phyloP scores from a whole-genome alignment of 2,797 vertebrate species.

The Coregonus ussuriensis region DNA sequence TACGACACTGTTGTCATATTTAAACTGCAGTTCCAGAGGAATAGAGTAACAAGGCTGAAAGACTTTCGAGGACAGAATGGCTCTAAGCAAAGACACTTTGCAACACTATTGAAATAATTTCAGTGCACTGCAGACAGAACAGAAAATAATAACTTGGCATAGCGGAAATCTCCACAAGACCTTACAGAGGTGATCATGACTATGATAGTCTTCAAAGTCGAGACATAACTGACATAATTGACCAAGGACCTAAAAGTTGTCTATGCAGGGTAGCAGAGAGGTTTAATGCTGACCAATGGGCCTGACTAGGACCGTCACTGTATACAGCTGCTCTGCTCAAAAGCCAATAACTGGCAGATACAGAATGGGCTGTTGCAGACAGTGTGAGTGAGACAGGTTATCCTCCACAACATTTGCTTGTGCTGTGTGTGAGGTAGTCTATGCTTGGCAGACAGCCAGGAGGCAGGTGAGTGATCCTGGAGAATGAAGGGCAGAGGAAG shows the following conservation, averaged over 20 bases:
- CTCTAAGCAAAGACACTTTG: slow-evolving; percentile 21
- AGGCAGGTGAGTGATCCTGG: slow-evolving; percentile 66
- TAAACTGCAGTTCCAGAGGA: background rate
- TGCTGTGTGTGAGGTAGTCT: slow-evolving; percentile 24
- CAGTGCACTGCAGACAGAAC: slow-evolving; percentile 42
- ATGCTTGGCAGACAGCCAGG: slow-evolving; percentile 61
- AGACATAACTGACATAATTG: slow-evolving; percentile 42
- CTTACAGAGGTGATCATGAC: slow-evolving; percentile 25
- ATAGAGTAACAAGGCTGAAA: slow-evolving; percentile 22
- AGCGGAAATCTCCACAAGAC: slow-evolving; percentile 25
- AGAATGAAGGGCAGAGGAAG: slow-evolving; percentile 65
- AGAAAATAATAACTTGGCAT: slow-evolving; percentile 53
- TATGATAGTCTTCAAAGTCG: slow-evolving; percentile 27
- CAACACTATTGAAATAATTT: slow-evolving; percentile 32
- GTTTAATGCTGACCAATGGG: slow-evolving; percentile 60
- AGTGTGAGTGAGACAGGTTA: background rate
- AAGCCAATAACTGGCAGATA: slow-evolving; percentile 54
- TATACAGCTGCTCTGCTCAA: slow-evolving; percentile 42
- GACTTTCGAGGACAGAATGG: background rate
- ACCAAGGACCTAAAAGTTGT: slow-evolving; percentile 16
- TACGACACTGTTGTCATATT: no score
- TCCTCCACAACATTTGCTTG: slow-evolving; percentile 48
- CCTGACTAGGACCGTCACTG: slow-evolving; percentile 38
- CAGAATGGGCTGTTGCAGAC: slow-evolving; percentile 46
- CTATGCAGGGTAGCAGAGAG: background rate